Conservation (phyloP, 2,797 vertebrate species). For the Ara ararauna region DNA sequence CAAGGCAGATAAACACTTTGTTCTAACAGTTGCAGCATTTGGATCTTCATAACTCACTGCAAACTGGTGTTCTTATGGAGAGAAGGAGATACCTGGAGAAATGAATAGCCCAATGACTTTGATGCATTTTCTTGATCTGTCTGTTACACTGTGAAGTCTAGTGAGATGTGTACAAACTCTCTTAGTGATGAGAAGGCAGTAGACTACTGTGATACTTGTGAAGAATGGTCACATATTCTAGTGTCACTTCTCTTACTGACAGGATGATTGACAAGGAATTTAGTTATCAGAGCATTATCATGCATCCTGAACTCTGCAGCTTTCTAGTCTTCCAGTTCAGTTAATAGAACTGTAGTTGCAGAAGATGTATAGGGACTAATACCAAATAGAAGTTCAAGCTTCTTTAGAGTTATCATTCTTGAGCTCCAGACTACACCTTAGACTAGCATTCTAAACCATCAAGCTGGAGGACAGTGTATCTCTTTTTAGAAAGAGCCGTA, state of each 20-base stretch:
- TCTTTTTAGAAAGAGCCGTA: background rate
- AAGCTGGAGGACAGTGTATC: background rate
- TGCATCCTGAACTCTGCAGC: background rate
- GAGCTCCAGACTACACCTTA: background rate
- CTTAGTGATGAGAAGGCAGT: slow-evolving; percentile 6
- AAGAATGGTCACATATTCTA: slow-evolving; percentile 8
- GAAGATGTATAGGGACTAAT: background rate
- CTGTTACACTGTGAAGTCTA: background rate
- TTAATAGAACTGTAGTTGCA: background rate
- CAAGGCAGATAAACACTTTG: background rate
- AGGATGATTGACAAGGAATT: background rate
- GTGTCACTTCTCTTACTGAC: background rate
- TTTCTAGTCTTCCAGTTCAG: background rate
- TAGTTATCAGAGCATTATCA: background rate
- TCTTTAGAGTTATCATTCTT: background rate
- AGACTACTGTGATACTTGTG: background rate
- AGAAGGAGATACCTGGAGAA: background rate
- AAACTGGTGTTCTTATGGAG: background rate
- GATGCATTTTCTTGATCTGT: slow-evolving; percentile 12
- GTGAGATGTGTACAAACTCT: background rate
- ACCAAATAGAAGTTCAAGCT: background rate
- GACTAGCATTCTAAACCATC: background rate
- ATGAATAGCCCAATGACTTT: background rate
- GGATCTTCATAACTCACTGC: background rate
- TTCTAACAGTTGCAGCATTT: background rate